Conservation (phyloP, 2,113 vertebrate genomes). For the Mobula birostris region DNA sequence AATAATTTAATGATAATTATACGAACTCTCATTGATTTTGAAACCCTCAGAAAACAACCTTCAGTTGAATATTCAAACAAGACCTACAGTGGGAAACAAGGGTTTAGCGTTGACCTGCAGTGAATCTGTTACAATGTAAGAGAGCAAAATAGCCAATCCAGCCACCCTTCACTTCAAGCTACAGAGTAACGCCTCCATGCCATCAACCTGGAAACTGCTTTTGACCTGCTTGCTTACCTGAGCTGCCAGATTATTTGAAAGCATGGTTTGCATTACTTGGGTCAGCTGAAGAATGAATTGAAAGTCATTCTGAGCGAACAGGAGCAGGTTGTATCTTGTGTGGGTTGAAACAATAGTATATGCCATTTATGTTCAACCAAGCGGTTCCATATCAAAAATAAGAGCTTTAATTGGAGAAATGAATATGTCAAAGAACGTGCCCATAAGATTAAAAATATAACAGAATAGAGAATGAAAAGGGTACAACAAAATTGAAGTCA, state of each 20-base stretch:
- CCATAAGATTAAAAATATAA: neutral
- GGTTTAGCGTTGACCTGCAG: neutral
- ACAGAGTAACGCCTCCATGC: neutral
- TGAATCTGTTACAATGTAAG: neutral
- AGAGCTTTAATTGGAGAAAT: neutral
- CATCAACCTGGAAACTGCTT: neutral
- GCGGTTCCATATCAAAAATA: neutral
- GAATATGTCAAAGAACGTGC: neutral
- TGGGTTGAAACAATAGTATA: neutral
- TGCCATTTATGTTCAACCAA: neutral
- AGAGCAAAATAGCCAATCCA: neutral
- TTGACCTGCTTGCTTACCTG: neutral
- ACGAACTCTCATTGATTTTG: neutral
- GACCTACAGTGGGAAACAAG: neutral
- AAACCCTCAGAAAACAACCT: neutral
- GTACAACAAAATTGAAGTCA: neutral
- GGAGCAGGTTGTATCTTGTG: neutral
- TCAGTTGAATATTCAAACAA: neutral
- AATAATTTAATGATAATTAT: neutral
- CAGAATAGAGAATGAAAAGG: neutral
- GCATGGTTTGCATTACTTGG: neutral
- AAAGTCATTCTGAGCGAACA: neutral
- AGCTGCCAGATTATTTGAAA: neutral
- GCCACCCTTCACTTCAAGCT: neutral
- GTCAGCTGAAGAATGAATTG: neutral